Evolutionary conservation across 1,140 invertebrate species (phyloP), one percentile per base, ranked within the genome.

Genomic region (Papilio polytes): DNA sequence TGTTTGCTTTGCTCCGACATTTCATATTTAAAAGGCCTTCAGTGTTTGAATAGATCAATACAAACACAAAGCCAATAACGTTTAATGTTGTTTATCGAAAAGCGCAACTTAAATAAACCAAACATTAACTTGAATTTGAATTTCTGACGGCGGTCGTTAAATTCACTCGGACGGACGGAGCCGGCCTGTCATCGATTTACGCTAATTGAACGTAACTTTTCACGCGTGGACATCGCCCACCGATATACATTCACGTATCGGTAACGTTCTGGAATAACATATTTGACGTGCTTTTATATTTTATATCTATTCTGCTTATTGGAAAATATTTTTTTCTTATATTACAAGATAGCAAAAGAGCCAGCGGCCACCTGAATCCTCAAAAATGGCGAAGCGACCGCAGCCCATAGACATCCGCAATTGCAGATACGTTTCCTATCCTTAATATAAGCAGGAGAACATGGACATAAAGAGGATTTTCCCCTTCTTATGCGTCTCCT

Each of bases 121-220:
- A 70, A 70, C 63, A 70, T 70, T 70, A 70, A 70, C 20, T 74
- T 46, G 74, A 85, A 83, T 85, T 88, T 86, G 85, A 85, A 81
- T 83, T 74, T 79, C 80, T 87, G 85, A 88, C 88, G 89, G 85
- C 85, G 83, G 87, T 85, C 87, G 85, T 90, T 88, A 90, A 89
- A 89, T 87, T 90, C 87, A 88, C 76, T 85, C 81, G 87, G 82
- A 81, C 79, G 85, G 80, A 77, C 79, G 82, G 81, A 81, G 83
- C 85, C 86, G 80, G 81, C 85, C 85, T 88, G 89, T 91, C 90
- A 91, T 91, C 88, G 89, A 85, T 90, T 88, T 86, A 82, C 86
- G 81, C 79, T 92, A 92, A 92, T 92, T 91, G 91, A 88, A 89
- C 84, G 88, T 91, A 90, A 90, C 91, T 89, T 90, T 91, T 91